Evolutionary conservation across 1,140 invertebrate species (phyloP), one percentile per base, ranked within the genome.

Genomic region (Eumaeus atala): DNA sequence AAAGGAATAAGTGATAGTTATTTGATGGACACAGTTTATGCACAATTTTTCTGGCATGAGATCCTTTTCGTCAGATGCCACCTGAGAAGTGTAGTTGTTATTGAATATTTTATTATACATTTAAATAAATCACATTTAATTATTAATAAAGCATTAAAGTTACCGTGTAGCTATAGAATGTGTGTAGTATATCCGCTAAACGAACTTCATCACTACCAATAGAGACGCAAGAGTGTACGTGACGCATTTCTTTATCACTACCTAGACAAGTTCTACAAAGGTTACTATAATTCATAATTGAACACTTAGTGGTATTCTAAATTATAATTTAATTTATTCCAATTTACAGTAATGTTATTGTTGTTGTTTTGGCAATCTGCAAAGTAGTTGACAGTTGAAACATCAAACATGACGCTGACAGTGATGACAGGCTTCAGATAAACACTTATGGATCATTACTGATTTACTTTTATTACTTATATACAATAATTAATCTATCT

Each of bases 1-100:
- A 64, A 88, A 88, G 1, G 85, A 84, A 60, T 82, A 81, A 34
- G 81, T 83, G 14, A 85, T 67, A 35, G 76, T 85, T 7, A 88
- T 66, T 51, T 85, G 81, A 36, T 80, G 77, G 35, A 87, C 73
- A 70, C 85, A 88, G 54, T 70, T 76, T 28, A 83, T 77, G 55
- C 87, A 88, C 48, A 88, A 73, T 47, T 76, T 74, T 49, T 81
- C 70, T 47, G 84, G 83, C 6, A 44, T 16, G 9, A 42, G 6
- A 55, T 72, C 67, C 16, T 51, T 50, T 33, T 69, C 66, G 9
- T 79, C 69, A 54, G 67, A 36, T 37, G 66, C 48, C 9, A 85
- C 59, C 84, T 87, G 63, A 21, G 81, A 82, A 28, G 8, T 53
- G 21, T 62, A 50, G 33, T 9, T 34, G 6, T 28, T 28, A 28